phyloP scores from a whole-genome alignment of 2,113 vertebrate species.

The Lonchura striata region DNA sequence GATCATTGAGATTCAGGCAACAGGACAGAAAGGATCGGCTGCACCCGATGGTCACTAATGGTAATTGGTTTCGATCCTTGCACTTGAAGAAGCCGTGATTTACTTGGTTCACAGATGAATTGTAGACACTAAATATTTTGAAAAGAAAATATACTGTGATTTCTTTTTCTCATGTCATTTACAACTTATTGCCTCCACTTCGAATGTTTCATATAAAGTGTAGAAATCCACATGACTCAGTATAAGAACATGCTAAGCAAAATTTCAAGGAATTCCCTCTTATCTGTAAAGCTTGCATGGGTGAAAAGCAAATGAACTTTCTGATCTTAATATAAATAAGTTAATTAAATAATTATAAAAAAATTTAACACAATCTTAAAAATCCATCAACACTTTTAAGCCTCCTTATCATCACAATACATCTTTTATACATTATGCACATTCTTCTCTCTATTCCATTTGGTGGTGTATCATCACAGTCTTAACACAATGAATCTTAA shows the following conservation, averaged over 20 bases:
- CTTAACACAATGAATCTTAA: neutral
- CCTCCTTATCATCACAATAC: neutral
- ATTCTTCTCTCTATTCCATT: neutral
- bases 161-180: constrained; percentile 65
- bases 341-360: constrained; percentile 24
- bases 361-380: neutral
- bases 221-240: neutral
- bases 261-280: constrained; percentile 6
- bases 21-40: constrained; percentile 81
- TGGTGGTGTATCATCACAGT: neutral
- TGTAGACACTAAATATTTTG: constrained; percentile 91
- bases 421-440: neutral
- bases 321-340: neutral
- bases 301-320: constrained; percentile 5
- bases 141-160: constrained; percentile 77
- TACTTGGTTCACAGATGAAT: constrained; percentile 84
- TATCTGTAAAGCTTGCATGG: neutral
- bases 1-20: constrained; percentile 87
- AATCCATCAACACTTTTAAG: neutral
- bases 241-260: neutral
- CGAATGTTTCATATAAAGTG: constrained; percentile 4
- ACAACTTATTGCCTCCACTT: constrained; percentile 49
- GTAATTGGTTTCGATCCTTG: constrained; percentile 98
- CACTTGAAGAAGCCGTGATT: constrained; percentile 83
- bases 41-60: constrained; percentile 87